These are phyloP conservation scores for Etheostoma perlongum DNA, from an alignment of 2,797 vertebrate species.

Conservation along the genomic window DNA sequence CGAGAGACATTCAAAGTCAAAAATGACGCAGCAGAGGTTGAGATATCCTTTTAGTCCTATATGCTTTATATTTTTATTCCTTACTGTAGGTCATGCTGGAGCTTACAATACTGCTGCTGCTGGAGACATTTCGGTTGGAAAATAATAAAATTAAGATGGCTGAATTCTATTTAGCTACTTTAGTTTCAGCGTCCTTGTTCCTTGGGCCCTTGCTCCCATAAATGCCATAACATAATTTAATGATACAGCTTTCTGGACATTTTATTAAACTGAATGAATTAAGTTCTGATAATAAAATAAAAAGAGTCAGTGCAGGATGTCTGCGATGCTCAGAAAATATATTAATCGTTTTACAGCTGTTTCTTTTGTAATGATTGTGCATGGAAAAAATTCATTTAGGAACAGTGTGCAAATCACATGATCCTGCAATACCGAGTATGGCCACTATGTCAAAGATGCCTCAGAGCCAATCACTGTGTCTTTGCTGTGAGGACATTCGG, in stretches of 20 bases:
- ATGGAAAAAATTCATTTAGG: not conserved
- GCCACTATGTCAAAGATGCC: not conserved
- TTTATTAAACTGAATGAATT: not conserved
- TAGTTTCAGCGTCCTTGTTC: constrained; percentile 16
- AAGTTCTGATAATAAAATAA: not conserved
- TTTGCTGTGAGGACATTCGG: no score
- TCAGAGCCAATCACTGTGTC: no score
- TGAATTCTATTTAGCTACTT: constrained; percentile 6
- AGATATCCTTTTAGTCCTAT: not conserved
- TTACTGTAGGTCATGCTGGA: not conserved
- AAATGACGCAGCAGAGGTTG: not conserved
- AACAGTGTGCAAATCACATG: no score
- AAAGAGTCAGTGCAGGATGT: not conserved
- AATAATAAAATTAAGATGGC: not conserved
- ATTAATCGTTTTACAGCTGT: not conserved
- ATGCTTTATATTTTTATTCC: not conserved
- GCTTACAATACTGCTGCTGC: not conserved
- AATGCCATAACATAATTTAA: not conserved
- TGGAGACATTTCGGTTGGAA: not conserved
- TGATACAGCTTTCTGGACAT: not conserved
- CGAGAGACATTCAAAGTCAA: not conserved
- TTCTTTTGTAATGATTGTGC: not conserved
- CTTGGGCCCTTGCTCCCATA: not conserved
- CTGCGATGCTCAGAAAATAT: not conserved
- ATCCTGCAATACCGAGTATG: not conserved